Conservation (phyloP, 2,113 vertebrate genomes). For the Alectura lathami region DNA sequence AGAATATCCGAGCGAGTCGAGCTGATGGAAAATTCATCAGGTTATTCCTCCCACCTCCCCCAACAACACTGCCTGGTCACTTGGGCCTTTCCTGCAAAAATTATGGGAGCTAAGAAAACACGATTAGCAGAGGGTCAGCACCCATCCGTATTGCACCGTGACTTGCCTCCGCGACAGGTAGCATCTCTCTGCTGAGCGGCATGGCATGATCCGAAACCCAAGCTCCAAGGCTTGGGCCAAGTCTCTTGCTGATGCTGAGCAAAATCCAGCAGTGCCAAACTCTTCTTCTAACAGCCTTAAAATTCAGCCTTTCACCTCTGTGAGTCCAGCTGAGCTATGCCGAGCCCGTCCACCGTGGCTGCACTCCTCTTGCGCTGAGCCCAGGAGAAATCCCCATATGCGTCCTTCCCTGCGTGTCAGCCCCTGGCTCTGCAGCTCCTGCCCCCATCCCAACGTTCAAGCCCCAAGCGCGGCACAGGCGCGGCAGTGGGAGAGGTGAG, state of each 20-base stretch:
- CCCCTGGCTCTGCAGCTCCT: constrained; percentile 45
- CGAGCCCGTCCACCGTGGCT: neutral
- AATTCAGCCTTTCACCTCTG: constrained; percentile 21
- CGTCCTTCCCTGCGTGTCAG: constrained; percentile 18
- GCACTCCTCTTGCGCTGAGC: neutral
- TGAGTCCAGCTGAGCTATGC: constrained; percentile 8
- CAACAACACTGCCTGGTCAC: neutral
- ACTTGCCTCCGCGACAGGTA: constrained; percentile 52
- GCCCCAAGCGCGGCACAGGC: constrained; percentile 2
- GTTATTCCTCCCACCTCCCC: constrained; percentile 24
- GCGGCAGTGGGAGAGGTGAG: constrained; percentile 57
- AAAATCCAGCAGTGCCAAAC: constrained; percentile 10
- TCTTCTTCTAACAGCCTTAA: constrained; percentile 7
- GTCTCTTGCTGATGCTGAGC: neutral
- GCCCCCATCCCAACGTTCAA: constrained; percentile 34
- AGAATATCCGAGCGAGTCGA: constrained; percentile 20
- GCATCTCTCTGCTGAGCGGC: constrained; percentile 52
- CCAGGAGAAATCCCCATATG: neutral
- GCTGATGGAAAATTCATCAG: constrained; percentile 43
- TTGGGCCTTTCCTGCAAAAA: constrained; percentile 24
- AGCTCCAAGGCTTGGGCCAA: constrained; percentile 24
- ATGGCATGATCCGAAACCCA: constrained; percentile 54
- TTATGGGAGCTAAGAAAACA: constrained; percentile 6
- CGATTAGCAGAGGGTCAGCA: neutral
- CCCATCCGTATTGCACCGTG: neutral